Base-by-base conservation (phyloP, 2,797 vertebrate genomes). In the Diceros bicornis region DNA sequence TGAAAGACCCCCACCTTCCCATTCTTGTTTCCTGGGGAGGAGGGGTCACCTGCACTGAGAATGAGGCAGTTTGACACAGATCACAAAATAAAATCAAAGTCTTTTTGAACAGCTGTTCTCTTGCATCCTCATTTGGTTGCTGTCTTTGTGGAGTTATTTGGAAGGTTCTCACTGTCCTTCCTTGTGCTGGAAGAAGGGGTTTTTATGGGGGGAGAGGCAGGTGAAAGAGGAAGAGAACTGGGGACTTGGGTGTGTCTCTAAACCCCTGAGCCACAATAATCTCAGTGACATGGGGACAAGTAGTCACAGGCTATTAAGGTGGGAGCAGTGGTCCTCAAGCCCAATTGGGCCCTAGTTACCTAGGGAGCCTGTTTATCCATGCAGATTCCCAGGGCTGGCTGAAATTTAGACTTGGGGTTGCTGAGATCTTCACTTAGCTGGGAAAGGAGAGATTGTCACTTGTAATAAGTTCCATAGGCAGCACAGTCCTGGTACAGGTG, bases 41-140 rank as follows among this genome's bases (percentile, higher is more conserved):
- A 89, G 57, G 61, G 50, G 57, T 90, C 91, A 94, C 86, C 85
- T 88, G 95, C 96, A 97, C 85, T 94, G 97, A 98, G 77, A 95
- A 97, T 77, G 87, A 97, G 90, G 78, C 85, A 34, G 59, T 97
- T 94, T 96, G 92, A 97, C 97, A 97, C 95, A 41, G 59, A 97
- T 95, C 93, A 97, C 96, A 96, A 85, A 98, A 97, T 96, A 97
- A 98, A 98, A 88, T 85, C 77, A 91, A 84, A 77, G 61, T 91
- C 75, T 93, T 97, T 97, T 94, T 82, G 71, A 96, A 85, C 71
- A 75, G 32, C 52, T 62, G 18, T 32, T 66, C 11, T 88, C 57
- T 66, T 14, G 32, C 16, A 23, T 96, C 27, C n/a, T 97, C 44
- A 50, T 92, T 88, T 81, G 81, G 29, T 68, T 92, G 27, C 66